Evolutionary conservation across 2,113 vertebrate species (phyloP), one percentile per base, ranked within the genome.

Genomic region (Sula dactylatra): DNA sequence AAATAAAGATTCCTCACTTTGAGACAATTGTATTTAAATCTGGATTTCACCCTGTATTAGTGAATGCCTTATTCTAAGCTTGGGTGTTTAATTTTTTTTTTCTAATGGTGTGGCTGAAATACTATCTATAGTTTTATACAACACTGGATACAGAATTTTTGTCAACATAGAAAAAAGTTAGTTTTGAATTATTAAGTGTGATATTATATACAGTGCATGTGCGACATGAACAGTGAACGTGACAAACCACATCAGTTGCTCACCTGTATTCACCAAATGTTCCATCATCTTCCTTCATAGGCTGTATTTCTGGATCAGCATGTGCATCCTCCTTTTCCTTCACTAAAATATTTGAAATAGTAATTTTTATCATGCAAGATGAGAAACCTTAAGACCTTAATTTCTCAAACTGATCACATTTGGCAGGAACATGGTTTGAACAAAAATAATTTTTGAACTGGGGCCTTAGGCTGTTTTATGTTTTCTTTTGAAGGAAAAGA

Each of bases 251-350:
- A 90, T 49, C 81, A 95, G 69, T 74, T 97, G 26, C 98, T 99
- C 98, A 99, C 99, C 99, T 99, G 98, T 99, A 99, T 98, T 99
- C 99, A 97, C 99, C 99, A 98, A 99, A 99, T 16, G 99, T 99
- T 92, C 99, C 99, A 94, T 99, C 99, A n/a, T 99, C 99, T 82
- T 99, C 99, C 97, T 99, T 99, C 99, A 99, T 99, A 55, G 99
- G 99, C 86, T 99, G 99, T 95, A 99, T 99, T 98, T 99, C 99
- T n/a, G 99, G 99, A 95, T 99, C 99, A 36, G 99, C 99, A 79
- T 99, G 99, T 50, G 99, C 99, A 59, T 99, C 99, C 96, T 99
- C 99, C 83, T 99, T 99, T 97, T 99, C 99, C 98, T 99, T 99
- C 94, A 99, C 99, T 99, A 92, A 89, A 98, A 95, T 72, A 87